These are phyloP conservation scores for Marmota flaviventris DNA, from an alignment of 2,113 vertebrate species.

Conservation along the genomic window DNA sequence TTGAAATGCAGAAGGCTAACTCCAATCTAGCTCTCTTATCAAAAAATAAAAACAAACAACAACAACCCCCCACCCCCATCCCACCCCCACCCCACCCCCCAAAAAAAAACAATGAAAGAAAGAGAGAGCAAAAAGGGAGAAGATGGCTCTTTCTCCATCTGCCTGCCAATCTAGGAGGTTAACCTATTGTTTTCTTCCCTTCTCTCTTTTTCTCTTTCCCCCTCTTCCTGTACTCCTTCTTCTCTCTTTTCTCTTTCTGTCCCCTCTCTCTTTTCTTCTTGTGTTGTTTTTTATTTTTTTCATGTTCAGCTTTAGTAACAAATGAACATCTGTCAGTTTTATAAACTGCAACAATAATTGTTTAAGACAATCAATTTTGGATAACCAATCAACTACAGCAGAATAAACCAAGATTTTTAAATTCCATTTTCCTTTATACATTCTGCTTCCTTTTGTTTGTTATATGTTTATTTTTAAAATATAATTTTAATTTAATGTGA, in stretches of 20 bases:
- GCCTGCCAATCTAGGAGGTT: slow-evolving; percentile 82
- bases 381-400: slow-evolving; percentile 84
- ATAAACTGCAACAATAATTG: slow-evolving; percentile 77
- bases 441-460: slow-evolving; percentile 83
- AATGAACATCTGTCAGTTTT: slow-evolving; percentile 81
- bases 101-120: neutral
- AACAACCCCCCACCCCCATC: no score
- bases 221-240: slow-evolving; percentile 69
- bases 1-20: slow-evolving; percentile 88
- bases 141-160: slow-evolving; percentile 85
- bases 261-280: slow-evolving; percentile 83
- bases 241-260: slow-evolving; percentile 82
- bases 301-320: slow-evolving; percentile 84
- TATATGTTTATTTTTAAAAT: slow-evolving; percentile 79
- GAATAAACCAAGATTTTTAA: slow-evolving; percentile 85
- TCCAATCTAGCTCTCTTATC: slow-evolving; percentile 85
- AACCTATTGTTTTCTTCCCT: slow-evolving; percentile 86
- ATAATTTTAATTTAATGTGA: slow-evolving; percentile 79
- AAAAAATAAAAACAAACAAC: slow-evolving; percentile 62
- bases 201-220: slow-evolving; percentile 81
- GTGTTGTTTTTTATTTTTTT: slow-evolving; percentile 69
- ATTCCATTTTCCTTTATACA: slow-evolving; percentile 81
- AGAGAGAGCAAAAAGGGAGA: slow-evolving; percentile 72
- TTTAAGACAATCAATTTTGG: slow-evolving; percentile 85
- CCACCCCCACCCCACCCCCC: no score